Conservation (phyloP, 2,113 vertebrate species). For the Sarotherodon lohbergeri region DNA sequence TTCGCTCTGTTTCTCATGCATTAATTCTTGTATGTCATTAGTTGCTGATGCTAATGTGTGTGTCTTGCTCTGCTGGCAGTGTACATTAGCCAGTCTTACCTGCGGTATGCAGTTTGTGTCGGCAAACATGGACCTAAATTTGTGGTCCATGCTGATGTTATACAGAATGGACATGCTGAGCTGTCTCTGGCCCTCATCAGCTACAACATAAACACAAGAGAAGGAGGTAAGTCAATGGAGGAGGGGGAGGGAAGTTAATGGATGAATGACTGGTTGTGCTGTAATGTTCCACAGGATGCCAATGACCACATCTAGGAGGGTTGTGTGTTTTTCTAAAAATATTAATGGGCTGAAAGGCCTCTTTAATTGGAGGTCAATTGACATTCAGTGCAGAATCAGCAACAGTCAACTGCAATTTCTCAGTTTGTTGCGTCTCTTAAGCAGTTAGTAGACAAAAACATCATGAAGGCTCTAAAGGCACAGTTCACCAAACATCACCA, state of each 20-base stretch:
- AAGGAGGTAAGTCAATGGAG: conserved; percentile 4
- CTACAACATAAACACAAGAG: conserved; percentile 69
- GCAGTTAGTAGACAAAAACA: neutral
- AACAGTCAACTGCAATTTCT: conserved; percentile 1
- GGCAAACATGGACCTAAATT: conserved; percentile 90
- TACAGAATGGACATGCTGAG: conserved; percentile 90
- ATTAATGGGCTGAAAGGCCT: conserved; percentile 44
- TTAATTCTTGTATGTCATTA: conserved; percentile 3
- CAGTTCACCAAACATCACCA: neutral
- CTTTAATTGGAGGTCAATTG: conserved; percentile 1
- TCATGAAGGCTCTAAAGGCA: neutral
- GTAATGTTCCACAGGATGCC: conserved; percentile 19
- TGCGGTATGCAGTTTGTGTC: conserved; percentile 92
- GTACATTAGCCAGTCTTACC: conserved; percentile 74
- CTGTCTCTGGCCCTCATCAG: conserved; percentile 90
- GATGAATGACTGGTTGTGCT: conserved; percentile 56
- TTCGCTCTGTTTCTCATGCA: neutral
- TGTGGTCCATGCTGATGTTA: conserved; percentile 91
- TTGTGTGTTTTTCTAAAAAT: conserved; percentile 15
- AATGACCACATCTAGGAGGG: conserved; percentile 46
- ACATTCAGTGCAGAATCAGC: neutral
- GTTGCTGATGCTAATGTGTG: conserved; percentile 21
- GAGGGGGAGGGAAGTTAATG: conserved; percentile 6
- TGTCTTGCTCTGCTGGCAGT: neutral
- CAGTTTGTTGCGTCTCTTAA: neutral